Evolutionary conservation across 1,140 invertebrate genomes (phyloP), one percentile per base, ranked within the genome.

Genomic region (Wiebesia pumilae): DNA sequence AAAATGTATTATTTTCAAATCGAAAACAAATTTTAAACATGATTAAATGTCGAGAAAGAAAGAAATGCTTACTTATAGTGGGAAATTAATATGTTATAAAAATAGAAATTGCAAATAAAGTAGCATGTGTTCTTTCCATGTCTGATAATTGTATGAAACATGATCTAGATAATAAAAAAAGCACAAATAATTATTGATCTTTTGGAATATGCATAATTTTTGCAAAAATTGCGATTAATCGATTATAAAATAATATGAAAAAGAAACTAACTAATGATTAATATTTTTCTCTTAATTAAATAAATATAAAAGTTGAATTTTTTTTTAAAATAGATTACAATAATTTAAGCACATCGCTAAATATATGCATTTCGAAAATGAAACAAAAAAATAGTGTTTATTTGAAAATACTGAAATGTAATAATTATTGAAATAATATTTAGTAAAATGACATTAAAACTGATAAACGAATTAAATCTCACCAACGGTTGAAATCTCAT

Each of bases 141-240:
- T 62, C 58, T 27, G 27, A 62, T 7, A 62, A 62, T 54, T 54
- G 19, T 54, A 47, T 47, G 19, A 54, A 54, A 10, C 10, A 14
- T 9, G 19, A 54, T 54, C 2, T 54, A 54, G 51, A 54, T 19
- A 27, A 27, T 62, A 27, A 27, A 62, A 62, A 27, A 16, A 71
- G 21, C 40, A 21, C 4, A 12, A 38, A 71, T 38, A 71, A 3
- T 71, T n/a, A 10, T 81, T 40, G 30, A 65, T 81, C 65, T 43
- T 65, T 81, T 81, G 33, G 35, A 65, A 81, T 65, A 40, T 35
- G 30, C 30, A 81, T 30, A 40, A 71, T 4, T 21, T 71, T 71
- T 71, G 7, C 14, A 0, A 69, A 16, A 38, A 38, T 38, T 16
- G 35, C 7, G 21, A 71, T 33, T 71, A 71, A 38, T 71, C 14